Evolutionary conservation across 1,140 invertebrate species (phyloP), one percentile per base, ranked within the genome.

Genomic region (Cherax quadricarinatus): DNA sequence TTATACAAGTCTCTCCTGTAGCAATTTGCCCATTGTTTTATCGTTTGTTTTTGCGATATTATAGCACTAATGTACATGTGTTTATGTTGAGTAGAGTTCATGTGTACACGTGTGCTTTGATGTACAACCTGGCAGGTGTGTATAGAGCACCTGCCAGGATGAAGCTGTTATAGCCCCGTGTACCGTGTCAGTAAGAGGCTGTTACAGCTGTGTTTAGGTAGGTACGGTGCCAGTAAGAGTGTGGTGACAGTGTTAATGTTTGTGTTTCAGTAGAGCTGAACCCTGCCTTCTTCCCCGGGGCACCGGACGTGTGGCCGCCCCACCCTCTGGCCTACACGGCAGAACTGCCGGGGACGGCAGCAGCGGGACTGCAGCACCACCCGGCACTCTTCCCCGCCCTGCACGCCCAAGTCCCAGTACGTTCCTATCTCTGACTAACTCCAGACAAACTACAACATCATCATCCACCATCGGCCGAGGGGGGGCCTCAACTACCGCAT

Each of bases 371-470:
- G 94, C 98, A 98, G 95, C 98, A 98, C 95, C 97, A 97, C 93
- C 97, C 97, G 87, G 94, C 94, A 66, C 89, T 99, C 94, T 98
- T 99, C 96, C 98, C 98, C 95, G 98, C 98, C 95, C 97, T 99
- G 95, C 98, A 99, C 96, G 98, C 98, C 95, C 98, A 99, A 97
- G 97, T 99, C 96, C 98, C 98, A 95, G 97, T 98, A 96, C 97
- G 97, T 96, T 98, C 97, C 96, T 98, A 98, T 97, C 97, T 98
- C 97, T 98, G 97, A 98, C 97, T 98, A 98, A 97, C 97, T 97
- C 88, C 93, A 93, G 66, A 93, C 84, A 93, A 84, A 82, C 92
- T 60, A 60, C 57, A 81, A 73, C 92, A 86, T 57, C 92, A 88
- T 82, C 78, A 85, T 79, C 91, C 79, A 60, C 82, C 87, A 86